Conservation (phyloP, 2,888 invertebrate species). For the Galeruca laticollis region DNA sequence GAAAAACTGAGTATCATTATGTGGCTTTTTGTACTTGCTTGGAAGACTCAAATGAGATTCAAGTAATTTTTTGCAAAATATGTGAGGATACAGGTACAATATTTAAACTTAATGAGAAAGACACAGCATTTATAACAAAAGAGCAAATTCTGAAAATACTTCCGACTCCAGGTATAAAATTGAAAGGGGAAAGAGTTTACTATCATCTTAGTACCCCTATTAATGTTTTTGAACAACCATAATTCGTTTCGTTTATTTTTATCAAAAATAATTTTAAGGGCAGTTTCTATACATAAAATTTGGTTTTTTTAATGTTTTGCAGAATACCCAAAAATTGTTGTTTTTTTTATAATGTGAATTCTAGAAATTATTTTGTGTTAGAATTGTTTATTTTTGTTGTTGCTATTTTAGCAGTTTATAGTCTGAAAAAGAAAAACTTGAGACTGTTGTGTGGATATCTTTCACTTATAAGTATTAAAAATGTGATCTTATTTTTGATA, state of each 20-base stretch:
- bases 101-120: no score
- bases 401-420: conserved; percentile 10
- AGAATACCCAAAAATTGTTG: neutral
- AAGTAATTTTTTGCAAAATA: conserved; percentile 28
- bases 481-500: neutral
- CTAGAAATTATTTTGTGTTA: conserved; percentile 1
- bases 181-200: conserved; percentile 11
- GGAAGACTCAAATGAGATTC: conserved; percentile 3
- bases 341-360: conserved; percentile 2
- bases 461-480: conserved; percentile 9
- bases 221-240: conserved; percentile 11
- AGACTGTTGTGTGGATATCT: conserved; percentile 9
- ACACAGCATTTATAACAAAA: no score
- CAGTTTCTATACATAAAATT: conserved; percentile 4
- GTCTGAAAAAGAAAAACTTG: conserved; percentile 9
- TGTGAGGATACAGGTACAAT: no score
- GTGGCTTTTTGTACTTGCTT: conserved; percentile 1
- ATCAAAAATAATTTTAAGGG: no score
- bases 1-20: conserved; percentile 7
- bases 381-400: neutral
- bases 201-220: neutral
- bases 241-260: conserved; percentile 6
- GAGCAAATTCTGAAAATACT: no score
- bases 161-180: conserved; percentile 1
- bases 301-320: neutral